Evolutionary conservation across 2,113 vertebrate genomes (phyloP).

Genomic region (Microtus richardsoni): DNA sequence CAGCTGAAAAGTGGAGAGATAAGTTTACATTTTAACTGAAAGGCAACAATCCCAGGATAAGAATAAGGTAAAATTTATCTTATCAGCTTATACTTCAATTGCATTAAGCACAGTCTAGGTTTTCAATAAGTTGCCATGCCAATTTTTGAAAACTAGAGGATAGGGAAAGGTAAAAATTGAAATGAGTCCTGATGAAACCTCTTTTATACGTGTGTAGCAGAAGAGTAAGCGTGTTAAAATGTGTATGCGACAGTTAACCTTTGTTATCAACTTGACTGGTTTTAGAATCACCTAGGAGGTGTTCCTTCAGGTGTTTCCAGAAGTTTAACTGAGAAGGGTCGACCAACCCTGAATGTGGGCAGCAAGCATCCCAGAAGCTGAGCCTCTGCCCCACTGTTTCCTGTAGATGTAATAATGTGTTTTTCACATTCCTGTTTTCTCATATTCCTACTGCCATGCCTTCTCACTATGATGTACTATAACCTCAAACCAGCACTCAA

Average conservation of each 20-base stretch:
- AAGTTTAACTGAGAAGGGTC: background rate
- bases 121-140: slow-evolving; percentile 8
- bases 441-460: background rate
- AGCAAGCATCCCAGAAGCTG: background rate
- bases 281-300: background rate
- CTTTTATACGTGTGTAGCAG: background rate
- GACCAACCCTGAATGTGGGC: background rate
- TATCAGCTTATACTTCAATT: background rate
- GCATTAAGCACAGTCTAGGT: slow-evolving; percentile 30
- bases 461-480: background rate
- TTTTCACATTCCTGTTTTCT: background rate
- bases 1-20: slow-evolving; percentile 81
- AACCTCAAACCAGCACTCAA: background rate
- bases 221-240: background rate
- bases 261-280: background rate
- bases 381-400: background rate
- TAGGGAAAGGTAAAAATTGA: slow-evolving; percentile 17
- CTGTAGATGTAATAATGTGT: background rate
- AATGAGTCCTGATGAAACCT: background rate
- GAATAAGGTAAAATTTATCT: background rate
- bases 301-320: background rate
- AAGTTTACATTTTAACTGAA: slow-evolving; percentile 51
- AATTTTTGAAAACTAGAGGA: slow-evolving; percentile 47
- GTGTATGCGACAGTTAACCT: background rate
- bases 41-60: background rate